A percentile compares a stretch with the other conserved stretches of the same genome.
Evolutionary conservation across 2,113 vertebrate genomes (phyloP).

Genomic region (Cephalopterus ornatus): DNA sequence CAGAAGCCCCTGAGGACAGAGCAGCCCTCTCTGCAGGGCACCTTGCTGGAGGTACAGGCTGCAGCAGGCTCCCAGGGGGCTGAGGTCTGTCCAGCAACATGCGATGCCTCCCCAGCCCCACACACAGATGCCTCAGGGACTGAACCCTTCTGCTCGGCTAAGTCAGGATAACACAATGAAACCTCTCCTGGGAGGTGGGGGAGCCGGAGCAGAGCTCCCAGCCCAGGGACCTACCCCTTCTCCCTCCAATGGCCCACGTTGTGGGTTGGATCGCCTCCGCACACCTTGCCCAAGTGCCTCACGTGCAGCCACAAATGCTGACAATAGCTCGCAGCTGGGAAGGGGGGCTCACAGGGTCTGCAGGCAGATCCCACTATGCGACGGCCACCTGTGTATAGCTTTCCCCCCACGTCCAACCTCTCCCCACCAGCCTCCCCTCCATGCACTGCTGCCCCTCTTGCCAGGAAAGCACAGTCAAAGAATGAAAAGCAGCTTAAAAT

Average conservation of each 20-base stretch:
- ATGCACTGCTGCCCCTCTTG: slow-evolving; percentile 16
- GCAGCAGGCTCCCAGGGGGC: neutral
- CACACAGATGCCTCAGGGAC: neutral
- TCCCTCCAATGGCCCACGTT: neutral
- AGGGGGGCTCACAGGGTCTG: neutral
- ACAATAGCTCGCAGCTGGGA: slow-evolving; percentile 19
- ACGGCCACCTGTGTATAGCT: slow-evolving; percentile 19
- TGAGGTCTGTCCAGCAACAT: neutral
- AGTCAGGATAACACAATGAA: slow-evolving; percentile 28
- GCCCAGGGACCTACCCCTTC: neutral
- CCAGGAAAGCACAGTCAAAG: neutral
- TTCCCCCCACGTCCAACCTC: neutral
- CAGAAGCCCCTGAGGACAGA: neutral
- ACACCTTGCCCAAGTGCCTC: neutral
- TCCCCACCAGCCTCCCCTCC: neutral
- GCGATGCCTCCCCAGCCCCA: neutral
- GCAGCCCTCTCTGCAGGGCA: neutral
- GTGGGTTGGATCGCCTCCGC: fast-evolving
- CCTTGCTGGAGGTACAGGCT: neutral
- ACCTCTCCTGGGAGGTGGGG: neutral
- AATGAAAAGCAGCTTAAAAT: slow-evolving; percentile 38
- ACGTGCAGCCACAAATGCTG: neutral
- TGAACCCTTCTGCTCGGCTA: neutral
- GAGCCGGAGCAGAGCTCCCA: neutral
- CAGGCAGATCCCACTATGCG: neutral